Base-by-base conservation (phyloP, 1,140 invertebrate genomes). In the Liolophura sinensis region DNA sequence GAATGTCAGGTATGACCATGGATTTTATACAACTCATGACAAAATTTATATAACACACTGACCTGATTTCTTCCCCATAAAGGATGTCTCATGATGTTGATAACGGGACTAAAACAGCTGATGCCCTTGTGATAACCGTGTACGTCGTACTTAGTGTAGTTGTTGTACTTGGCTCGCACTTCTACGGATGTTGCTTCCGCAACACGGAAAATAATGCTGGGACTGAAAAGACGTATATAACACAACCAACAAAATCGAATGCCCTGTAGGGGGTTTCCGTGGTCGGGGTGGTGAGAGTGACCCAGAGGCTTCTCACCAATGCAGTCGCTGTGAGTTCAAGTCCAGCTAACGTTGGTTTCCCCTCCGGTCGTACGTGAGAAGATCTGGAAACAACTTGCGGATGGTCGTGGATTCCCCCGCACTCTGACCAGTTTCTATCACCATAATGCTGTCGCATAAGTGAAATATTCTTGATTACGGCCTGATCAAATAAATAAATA, bases 81-180 rank as follows among this genome's bases (percentile, higher is more conserved):
- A 24, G 81, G 81, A 66, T 83, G 81, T 25, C 82, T 67, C 71
- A 82, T 78, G 27, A 83, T 80, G 70, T 83, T 83, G 47, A 83
- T 77, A 14, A 83, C 80, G 0, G 82, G 81, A 71, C 77, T 80
- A 50, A 82, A 83, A 70, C 80, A 83, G 57, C 73, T 80, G 1
- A 77, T 60, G 14, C 81, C 79, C 20, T 68, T 76, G 64, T 82
- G 77, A 25, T 70, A 65, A 1, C 65, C 68, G 58, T 76, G 77
- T 1, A 71, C 40, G 1, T 73, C 70, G 31, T 72, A 62, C 46
- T 55, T 68, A 27, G 69, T 69, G 65, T 71, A 79, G 59, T 78
- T 68, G 65, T 78, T 81, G 54, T 77, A 76, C 40, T 76, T 77
- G 22, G 78, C 81, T 55, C 81, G 67, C 0, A 78, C 80, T 75